Percentiles rank a stretch among this genome's conserved stretches.
Evolutionary conservation across 2,888 invertebrate genomes (phyloP).

Genomic region (Endomychus coccineus): DNA sequence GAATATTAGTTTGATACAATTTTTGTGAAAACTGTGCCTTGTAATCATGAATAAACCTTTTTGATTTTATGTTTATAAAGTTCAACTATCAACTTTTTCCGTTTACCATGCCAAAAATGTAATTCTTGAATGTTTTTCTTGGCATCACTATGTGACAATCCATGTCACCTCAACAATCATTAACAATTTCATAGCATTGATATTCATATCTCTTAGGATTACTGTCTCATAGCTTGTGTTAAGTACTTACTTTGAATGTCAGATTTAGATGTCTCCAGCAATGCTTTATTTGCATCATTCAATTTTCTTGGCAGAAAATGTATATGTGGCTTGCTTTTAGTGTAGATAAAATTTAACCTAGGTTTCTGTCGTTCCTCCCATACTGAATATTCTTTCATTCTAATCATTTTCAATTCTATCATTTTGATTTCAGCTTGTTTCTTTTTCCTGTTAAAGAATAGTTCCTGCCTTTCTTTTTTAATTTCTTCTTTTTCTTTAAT

Average conservation of each 20-base stretch:
- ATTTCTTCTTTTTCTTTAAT: conserved; percentile 79
- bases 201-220: no score
- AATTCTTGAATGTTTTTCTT: no score
- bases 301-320: conserved; percentile 82
- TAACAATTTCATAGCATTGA: no score
- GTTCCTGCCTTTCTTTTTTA: conserved; percentile 70
- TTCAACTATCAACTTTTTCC: no score
- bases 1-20: no score
- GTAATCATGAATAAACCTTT: no score
- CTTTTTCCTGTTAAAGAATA: conserved; percentile 78
- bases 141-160: no score
- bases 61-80: no score
- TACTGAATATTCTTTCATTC: conserved; percentile 79
- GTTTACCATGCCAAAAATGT: no score
- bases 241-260: conserved; percentile 55
- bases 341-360: conserved; percentile 76
- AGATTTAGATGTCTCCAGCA: conserved; percentile 56
- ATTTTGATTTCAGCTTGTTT: conserved; percentile 84
- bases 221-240: background rate
- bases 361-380: conserved; percentile 78
- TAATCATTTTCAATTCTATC: conserved; percentile 82
- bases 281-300: conserved; percentile 60
- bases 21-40: no score
- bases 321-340: conserved; percentile 77
- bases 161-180: no score